Conservation (phyloP, 2,113 vertebrate genomes). For the Erinaceus europaeus region DNA sequence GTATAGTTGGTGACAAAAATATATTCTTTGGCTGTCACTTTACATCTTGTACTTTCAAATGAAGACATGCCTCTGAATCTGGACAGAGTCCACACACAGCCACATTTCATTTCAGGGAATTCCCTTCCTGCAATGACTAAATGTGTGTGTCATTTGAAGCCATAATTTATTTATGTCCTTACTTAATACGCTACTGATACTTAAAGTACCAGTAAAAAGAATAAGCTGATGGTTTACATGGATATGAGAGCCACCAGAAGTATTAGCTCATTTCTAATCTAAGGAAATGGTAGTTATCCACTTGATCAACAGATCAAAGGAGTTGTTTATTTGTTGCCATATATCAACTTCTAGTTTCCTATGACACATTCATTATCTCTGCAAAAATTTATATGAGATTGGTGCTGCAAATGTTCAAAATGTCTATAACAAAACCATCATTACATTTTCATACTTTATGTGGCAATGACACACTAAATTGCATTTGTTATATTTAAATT, state of each 20-base stretch:
- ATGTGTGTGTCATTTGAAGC: conserved; percentile 6
- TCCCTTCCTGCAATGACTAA: conserved; percentile 13
- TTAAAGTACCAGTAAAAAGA: conserved; percentile 49
- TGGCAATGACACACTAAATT: neutral
- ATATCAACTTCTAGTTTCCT: neutral
- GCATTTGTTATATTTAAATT: neutral
- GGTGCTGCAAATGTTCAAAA: neutral
- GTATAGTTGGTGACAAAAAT: conserved; percentile 32
- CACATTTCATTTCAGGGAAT: conserved; percentile 51
- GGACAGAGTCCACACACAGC: conserved; percentile 24
- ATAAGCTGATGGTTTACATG: too few relatives aligned
- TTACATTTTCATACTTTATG: neutral
- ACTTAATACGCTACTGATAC: conserved; percentile 11
- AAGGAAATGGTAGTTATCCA: conserved; percentile 20
- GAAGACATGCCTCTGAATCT: conserved; percentile 35
- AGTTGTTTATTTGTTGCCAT: neutral
- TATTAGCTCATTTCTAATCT: neutral
- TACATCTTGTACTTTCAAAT: conserved; percentile 33
- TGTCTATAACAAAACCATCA: neutral
- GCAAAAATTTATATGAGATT: neutral
- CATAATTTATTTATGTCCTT: conserved; percentile 55
- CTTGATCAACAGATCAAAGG: conserved; percentile 7
- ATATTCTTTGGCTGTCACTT: conserved; percentile 32
- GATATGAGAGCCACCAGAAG: too few relatives aligned
- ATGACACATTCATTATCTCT: neutral